These are phyloP conservation scores for Ladona fulva DNA, from an alignment of 1,140 invertebrate genomes.

Conservation along the genomic window DNA sequence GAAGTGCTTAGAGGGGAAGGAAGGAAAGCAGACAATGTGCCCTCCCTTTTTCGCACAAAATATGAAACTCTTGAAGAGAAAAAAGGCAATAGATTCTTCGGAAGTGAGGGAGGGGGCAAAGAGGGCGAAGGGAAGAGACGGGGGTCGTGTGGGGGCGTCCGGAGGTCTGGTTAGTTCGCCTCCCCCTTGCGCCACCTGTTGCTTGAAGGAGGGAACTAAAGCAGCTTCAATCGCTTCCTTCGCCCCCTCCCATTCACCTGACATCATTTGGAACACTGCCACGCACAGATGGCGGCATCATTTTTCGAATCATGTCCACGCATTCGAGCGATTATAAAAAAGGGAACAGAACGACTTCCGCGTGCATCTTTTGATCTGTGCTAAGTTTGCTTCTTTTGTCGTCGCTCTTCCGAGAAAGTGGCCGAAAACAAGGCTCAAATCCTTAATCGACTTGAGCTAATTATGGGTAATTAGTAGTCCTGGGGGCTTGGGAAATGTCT, in stretches of 20 bases:
- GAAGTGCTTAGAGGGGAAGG: constrained; percentile 8
- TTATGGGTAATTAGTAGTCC: no score
- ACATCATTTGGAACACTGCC: neutral
- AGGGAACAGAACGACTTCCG: no score
- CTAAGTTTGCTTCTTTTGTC: no score
- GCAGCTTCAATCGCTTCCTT: constrained; percentile 22
- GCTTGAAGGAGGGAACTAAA: constrained; percentile 14
- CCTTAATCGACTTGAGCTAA: no score
- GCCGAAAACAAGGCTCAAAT: no score
- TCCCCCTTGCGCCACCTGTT: neutral
- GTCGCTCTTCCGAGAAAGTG: no score
- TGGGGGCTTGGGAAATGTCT: no score
- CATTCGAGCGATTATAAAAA: no score
- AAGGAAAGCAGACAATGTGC: constrained; percentile 21
- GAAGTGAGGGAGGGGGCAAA: constrained; percentile 23
- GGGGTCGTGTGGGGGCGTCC: neutral
- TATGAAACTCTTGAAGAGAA: constrained; percentile 40
- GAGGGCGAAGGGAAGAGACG: constrained; percentile 18
- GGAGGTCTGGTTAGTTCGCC: constrained; percentile 23
- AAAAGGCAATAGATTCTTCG: constrained; percentile 13
- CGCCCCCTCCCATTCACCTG: constrained; percentile 27
- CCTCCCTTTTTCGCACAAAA: constrained; percentile 30
- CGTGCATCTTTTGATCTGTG: no score
- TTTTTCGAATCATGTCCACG: neutral
- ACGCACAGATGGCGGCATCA: neutral